Conservation (phyloP, 2,797 vertebrate species). For the Erethizon dorsatum region DNA sequence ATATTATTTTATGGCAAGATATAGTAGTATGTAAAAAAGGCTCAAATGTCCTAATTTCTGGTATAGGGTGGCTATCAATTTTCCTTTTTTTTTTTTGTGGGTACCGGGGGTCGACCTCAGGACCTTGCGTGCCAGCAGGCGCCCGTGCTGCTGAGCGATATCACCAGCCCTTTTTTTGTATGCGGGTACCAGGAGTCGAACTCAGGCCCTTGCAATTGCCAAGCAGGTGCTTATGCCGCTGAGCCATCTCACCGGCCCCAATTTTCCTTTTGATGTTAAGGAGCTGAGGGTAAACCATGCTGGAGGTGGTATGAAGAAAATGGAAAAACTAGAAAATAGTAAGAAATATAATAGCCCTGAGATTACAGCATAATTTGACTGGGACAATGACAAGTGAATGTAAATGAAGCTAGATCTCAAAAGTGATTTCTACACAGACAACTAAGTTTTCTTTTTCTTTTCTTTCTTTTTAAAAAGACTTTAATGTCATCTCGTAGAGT, state of each 20-base stretch:
- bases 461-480: constrained; percentile 70
- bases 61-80: neutral
- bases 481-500: constrained; percentile 81
- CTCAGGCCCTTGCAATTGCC: too few species aligned
- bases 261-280: constrained; percentile 56
- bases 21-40: neutral
- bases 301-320: neutral
- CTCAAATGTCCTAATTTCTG: neutral
- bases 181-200: too few species aligned
- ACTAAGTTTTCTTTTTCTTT: constrained; percentile 66
- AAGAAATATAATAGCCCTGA: constrained; percentile 58
- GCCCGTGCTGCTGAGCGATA: too few species aligned
- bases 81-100: constrained; percentile 18
- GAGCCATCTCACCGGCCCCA: too few species aligned
- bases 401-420: constrained; percentile 61
- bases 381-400: constrained; percentile 61
- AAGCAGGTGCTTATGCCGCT: too few species aligned
- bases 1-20: neutral
- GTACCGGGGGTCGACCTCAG: too few species aligned
- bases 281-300: neutral
- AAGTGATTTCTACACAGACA: constrained; percentile 78
- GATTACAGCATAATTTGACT: constrained; percentile 59
- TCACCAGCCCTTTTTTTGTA: too few species aligned
- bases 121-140: too few species aligned
- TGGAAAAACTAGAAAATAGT: neutral